These are phyloP conservation scores for Holocentrus rufus DNA, from an alignment of 2,797 vertebrate genomes.

Conservation along the genomic window DNA sequence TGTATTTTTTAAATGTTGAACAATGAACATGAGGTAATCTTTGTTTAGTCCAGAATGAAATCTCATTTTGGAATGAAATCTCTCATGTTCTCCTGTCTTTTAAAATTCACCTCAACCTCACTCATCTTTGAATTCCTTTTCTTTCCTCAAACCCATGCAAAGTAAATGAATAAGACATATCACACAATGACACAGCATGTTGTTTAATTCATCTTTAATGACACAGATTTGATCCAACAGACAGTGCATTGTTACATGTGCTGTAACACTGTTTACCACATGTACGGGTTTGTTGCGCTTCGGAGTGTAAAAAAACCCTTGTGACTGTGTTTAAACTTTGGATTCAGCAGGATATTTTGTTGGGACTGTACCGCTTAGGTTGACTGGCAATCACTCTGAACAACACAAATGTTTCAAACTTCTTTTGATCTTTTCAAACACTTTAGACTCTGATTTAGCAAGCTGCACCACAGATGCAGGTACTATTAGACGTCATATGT, in stretches of 20 bases:
- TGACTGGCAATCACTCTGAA: no score
- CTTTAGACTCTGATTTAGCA: no score
- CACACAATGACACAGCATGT: not conserved
- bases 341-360: constrained; percentile 8
- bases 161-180: not conserved
- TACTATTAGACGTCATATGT: no score
- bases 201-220: constrained; percentile 68
- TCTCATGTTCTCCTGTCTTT: no score
- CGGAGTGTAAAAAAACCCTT: constrained; percentile 41
- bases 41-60: not conserved
- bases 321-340: constrained; percentile 9
- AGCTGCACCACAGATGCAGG: no score
- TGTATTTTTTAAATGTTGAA: not conserved
- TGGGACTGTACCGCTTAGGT: no score
- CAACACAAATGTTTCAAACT: no score
- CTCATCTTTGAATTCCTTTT: no score
- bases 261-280: constrained; percentile 18
- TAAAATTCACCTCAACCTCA: no score
- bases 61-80: no score
- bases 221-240: constrained; percentile 42
- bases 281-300: not conserved
- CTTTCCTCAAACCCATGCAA: no score
- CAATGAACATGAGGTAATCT: not conserved
- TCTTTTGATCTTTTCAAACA: no score
- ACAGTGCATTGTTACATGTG: constrained; percentile 16